Evolutionary conservation across 2,113 vertebrate species (phyloP).

Genomic region (Campylomormyrus tamandua): DNA sequence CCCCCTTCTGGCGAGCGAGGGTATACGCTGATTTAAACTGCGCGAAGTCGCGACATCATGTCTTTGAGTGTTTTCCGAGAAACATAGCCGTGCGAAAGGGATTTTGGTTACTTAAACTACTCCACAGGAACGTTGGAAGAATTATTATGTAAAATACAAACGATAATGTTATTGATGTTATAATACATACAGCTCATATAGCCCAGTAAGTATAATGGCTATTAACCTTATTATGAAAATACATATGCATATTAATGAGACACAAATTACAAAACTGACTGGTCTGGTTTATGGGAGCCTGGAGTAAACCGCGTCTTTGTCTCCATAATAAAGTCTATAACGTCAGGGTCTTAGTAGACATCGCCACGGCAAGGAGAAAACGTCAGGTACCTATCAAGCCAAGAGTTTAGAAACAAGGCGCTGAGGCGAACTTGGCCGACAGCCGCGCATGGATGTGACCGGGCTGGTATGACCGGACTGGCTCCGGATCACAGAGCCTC

Average conservation of each 20-base stretch:
- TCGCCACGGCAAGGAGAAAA: background rate
- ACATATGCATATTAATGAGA: background rate
- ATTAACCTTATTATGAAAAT: background rate
- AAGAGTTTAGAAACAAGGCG: too few species aligned
- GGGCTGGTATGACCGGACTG: background rate
- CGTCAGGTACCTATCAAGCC: too few species aligned
- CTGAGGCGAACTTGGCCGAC: too few species aligned
- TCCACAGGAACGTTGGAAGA: background rate
- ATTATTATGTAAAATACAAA: background rate
- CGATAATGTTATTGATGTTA: background rate
- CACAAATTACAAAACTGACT: background rate
- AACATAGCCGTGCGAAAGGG: background rate
- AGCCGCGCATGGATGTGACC: too few species aligned
- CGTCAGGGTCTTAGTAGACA: background rate
- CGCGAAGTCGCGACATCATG: background rate
- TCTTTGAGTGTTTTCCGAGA: background rate
- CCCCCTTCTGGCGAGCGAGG: background rate
- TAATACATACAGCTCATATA: background rate
- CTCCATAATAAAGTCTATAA: background rate
- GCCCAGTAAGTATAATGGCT: background rate
- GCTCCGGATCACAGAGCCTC: background rate
- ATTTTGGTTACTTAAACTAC: background rate
- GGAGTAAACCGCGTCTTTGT: background rate
- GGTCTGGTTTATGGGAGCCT: background rate
- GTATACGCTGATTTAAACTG: background rate